Conservation (phyloP, 2,113 vertebrate genomes). For the Microcebus griseorufus region DNA sequence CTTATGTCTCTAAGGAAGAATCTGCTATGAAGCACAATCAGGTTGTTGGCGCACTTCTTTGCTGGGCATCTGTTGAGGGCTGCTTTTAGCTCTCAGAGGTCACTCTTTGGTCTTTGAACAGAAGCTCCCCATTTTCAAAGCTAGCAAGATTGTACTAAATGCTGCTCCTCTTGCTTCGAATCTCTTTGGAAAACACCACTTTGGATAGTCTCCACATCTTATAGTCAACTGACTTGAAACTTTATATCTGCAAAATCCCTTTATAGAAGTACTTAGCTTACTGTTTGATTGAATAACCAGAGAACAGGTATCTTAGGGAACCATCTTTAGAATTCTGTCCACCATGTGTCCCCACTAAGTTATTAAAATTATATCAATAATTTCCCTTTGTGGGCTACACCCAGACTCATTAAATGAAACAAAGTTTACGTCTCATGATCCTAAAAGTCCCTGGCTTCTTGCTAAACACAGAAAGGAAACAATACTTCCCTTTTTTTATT, state of each 20-base stretch:
- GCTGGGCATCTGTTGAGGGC: not conserved
- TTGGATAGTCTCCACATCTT: not conserved
- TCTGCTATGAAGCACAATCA: not conserved
- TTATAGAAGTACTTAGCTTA: not conserved
- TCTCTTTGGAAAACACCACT: not conserved
- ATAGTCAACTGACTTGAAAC: slow-evolving; percentile 36
- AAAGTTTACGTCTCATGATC: not conserved
- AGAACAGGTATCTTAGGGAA: not conserved
- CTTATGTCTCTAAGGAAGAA: not conserved
- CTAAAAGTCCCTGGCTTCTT: not conserved
- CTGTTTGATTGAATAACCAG: slow-evolving; percentile 9
- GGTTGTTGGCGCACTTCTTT: not conserved
- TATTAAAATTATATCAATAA: slow-evolving; percentile 20
- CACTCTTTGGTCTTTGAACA: not conserved
- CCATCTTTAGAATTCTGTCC: slow-evolving; percentile 12
- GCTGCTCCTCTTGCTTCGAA: not conserved
- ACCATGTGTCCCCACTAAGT: not conserved
- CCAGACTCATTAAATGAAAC: not conserved
- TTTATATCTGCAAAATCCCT: not conserved
- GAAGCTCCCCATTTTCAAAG: not conserved
- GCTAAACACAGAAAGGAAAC: not conserved
- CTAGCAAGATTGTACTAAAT: not conserved
- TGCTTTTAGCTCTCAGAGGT: not conserved
- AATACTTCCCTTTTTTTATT: not conserved
- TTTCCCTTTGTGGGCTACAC: not conserved